These are phyloP conservation scores for Platanista minor DNA, from an alignment of 2,113 vertebrate species.

Conservation along the genomic window DNA sequence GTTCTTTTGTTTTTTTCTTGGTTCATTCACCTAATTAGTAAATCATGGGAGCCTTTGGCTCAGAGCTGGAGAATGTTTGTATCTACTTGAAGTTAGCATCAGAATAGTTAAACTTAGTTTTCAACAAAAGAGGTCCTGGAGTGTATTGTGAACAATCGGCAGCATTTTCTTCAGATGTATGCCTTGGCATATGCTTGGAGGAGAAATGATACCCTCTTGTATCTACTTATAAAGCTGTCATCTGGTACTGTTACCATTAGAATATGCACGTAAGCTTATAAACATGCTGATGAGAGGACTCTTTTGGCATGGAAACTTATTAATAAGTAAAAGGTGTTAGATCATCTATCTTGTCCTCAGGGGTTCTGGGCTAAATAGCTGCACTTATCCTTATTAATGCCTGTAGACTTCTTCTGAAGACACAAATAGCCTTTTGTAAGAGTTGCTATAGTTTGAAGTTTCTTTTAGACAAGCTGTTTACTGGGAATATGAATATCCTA, in stretches of 20 bases:
- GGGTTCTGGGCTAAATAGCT: slow-evolving; percentile 40
- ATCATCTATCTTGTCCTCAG: slow-evolving; percentile 11
- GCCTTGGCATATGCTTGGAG: slow-evolving; percentile 60
- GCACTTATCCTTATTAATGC: background rate
- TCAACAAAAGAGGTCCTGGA: background rate
- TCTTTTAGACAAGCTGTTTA: background rate
- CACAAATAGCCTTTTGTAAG: background rate
- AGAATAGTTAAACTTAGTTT: slow-evolving; percentile 46
- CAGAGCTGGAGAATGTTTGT: background rate
- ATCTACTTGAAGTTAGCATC: background rate
- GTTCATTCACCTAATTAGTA: background rate
- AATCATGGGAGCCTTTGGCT: slow-evolving; percentile 27
- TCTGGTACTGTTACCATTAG: background rate
- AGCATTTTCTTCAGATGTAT: slow-evolving; percentile 27
- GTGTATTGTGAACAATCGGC: background rate
- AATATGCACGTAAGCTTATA: slow-evolving; percentile 61
- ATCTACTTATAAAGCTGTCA: slow-evolving; percentile 55
- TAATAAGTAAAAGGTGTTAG: slow-evolving; percentile 28
- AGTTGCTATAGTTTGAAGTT: background rate
- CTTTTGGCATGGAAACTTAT: slow-evolving; percentile 21
- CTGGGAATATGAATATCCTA: background rate
- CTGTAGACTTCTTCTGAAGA: background rate
- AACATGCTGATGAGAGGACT: slow-evolving; percentile 33
- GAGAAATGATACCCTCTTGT: slow-evolving; percentile 52
- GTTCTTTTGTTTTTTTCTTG: background rate